Evolutionary conservation across 30 jellyfish, hydroid and myxozoan species (phyloP), one percentile per base, ranked within the genome.

Genomic region (Aurelia coerulea): DNA sequence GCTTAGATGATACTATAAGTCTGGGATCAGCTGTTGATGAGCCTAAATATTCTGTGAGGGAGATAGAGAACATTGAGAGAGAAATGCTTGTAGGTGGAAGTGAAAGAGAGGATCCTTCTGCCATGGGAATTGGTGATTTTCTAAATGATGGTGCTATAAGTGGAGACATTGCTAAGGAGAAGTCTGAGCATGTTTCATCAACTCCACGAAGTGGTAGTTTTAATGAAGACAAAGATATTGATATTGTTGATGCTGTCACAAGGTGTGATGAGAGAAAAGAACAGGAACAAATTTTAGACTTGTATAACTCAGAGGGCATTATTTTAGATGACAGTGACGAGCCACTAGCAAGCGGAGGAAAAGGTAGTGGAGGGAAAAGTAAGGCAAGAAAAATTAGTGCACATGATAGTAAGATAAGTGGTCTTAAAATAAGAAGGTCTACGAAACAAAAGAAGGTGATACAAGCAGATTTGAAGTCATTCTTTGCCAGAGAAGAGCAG

Each of bases 381-480:
- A 67, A 65, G 9, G 13, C 39, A 35, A 69, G 88, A 39, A 32
- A 31, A 46, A 46, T 46, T 0, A 68, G 78, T 18, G 49, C 52
- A 13, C 68, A 62, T 33, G 79, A 74, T 53, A 51, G 69, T 13
- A 83, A 83, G 39, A 53, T 52, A 42, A 15, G 79, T 11, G 92
- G 86, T 1, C 4, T 72, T 0, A 83, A 83, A 49, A 50, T 83
- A 58, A 58, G 92, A n/a, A 76, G 83, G 23, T 83, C 92, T 6
- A 70, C 73, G 17, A 83, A 83, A 74, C 85, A 83, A 78, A 83
- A 83, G 46, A 83, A 72, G 77, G 85, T 62, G 19, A 70, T 83
- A 3, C 92, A 83, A 64, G 92, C 92, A 58, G 86, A 83, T 72
- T 46, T 83, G 65, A 83, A 83, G 49, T 67, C 85, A 7, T 83